Evolutionary conservation across 2,888 invertebrate genomes (phyloP), one percentile per base, ranked within the genome.

Genomic region (Noctuana brunneofusca): DNA sequence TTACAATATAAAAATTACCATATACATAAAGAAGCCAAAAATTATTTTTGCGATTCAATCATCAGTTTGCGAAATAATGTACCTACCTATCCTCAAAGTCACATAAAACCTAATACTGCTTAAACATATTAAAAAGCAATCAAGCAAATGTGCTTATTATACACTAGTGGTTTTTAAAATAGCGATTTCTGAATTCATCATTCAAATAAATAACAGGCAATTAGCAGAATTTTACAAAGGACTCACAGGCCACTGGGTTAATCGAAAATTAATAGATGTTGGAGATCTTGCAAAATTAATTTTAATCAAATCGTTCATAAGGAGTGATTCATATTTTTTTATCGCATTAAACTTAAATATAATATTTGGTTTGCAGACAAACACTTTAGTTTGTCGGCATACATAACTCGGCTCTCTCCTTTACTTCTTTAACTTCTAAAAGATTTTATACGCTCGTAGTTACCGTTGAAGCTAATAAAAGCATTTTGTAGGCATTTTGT

Each of bases 261-360:
- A 64, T 62, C 43, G 46, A 50, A 54, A 43, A 58, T 64, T 64
- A 64, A 63, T 62, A 57, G 58, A 58, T 65, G 43, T 27, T 24
- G 46, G 30, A 35, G 35, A 12, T 49, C n/a, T 24, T 24, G 38
- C 24, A 50, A 50, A 49, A 58, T 38, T 38, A 50, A 58, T 58
- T 35, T 50, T 49, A 35, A 48, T 38, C 3, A 41, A 41, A 41
- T 14, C 38, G 14, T 27, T 43, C 27, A 27, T 11, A 43, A 55
- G 16, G 16, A 54, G 24, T 56, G 18, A 57, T 57, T 48, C 20
- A 20, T 20, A 9, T 48, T 56, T 20, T 46, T 5, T 14, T 32
- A 14, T 32, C 4, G 3, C 3, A 5, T 12, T 38, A 38, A n/a
- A 12, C 12, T n/a, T n/a, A n/a, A n/a, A n/a, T n/a, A n/a, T n/a